Evolutionary conservation across 2,888 invertebrate species (phyloP).

Genomic region (Steinernema scapterisci): DNA sequence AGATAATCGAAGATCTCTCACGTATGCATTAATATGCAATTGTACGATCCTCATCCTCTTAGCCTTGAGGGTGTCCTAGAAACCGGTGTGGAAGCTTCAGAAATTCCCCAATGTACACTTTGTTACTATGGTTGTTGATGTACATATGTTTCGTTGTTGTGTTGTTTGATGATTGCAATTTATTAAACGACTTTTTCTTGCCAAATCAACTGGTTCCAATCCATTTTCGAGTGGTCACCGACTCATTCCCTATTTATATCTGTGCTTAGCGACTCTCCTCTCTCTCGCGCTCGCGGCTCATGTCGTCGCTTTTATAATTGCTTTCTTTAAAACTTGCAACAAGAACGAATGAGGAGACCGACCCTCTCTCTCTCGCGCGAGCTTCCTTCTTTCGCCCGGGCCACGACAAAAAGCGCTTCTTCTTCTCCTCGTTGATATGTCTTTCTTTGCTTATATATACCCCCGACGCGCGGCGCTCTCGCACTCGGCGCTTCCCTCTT

Average conservation of each 20-base stretch:
- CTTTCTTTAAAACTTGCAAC: constrained; percentile 19
- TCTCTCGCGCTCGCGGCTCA: neutral
- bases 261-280: neutral
- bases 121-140: neutral
- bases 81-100: neutral
- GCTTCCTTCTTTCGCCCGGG: no score
- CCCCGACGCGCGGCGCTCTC: neutral
- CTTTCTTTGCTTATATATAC: constrained; percentile 13
- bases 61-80: no score
- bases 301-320: neutral
- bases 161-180: neutral
- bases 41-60: no score
- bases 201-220: neutral
- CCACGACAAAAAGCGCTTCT: no score
- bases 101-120: neutral
- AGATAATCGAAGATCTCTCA: constrained; percentile 50
- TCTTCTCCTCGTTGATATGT: neutral
- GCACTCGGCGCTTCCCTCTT: neutral
- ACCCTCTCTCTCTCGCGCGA: neutral
- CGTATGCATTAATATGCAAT: constrained; percentile 45
- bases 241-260: constrained; percentile 26
- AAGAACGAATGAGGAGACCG: neutral
- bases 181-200: constrained; percentile 3
- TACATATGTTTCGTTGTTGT: neutral
- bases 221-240: constrained; percentile 9